Base-by-base conservation (phyloP, 2,797 vertebrate species). In the Falco peregrinus region DNA sequence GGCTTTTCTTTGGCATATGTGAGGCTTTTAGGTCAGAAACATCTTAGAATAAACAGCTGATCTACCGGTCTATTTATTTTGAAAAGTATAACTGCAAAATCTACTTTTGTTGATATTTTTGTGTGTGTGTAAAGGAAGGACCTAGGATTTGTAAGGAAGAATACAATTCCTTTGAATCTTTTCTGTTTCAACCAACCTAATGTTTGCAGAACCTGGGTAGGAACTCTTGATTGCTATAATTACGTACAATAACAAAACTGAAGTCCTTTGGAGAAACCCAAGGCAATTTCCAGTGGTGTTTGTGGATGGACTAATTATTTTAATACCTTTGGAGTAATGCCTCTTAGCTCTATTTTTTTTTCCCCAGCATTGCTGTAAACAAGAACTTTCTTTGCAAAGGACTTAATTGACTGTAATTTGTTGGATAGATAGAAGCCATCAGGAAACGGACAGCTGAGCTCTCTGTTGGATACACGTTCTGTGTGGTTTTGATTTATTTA, bases 241-340 rank as follows among this genome's bases (percentile, higher is more conserved):
- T 93, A 48, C 14, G 19, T 65, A 31, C 31, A 92, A 37, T 83
- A 95, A 65, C 60, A 85, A 77, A 93, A 79, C 74, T 90, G 0
- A 78, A 71, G 41, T 90, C 37, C 41, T 75, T 93, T 89, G 53
- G 78, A 90, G 77, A 89, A 90, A 80, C 88, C 57, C 35, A 83
- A 50, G 92, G 88, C 68, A 70, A 70, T 93, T 96, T 94, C 53
- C 57, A 87, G 81, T 78, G 64, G 71, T 95, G 84, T 90, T 90
- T 94, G 88, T 94, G 90, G 86, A 93, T 71, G 71, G 76, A 80
- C 83, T 95, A 94, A 95, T 92, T 95, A 90, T 88, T 95, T 90
- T 93, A 93, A 92, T 94, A 85, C 28, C 18, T 92, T 80, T 93
- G 87, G 78, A 93, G 28, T 91, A 78, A 87, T 75, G 86, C 79